phyloP scores from a whole-genome alignment of 2,113 vertebrate genomes.

The Plecotus auritus region DNA sequence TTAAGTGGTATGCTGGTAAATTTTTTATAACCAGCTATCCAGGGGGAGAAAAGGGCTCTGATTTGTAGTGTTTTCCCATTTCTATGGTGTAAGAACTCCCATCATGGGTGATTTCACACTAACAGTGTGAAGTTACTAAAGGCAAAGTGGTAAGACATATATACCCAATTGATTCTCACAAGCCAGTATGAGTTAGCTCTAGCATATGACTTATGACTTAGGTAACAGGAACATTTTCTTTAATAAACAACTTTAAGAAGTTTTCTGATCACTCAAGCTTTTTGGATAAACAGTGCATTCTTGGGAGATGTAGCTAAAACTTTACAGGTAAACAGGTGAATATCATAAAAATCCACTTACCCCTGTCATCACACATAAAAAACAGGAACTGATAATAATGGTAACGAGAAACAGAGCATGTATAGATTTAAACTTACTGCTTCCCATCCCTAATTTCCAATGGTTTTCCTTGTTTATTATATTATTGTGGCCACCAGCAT shows the following conservation, averaged over 20 bases:
- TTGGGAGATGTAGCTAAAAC: background rate
- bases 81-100: background rate
- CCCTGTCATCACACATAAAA: background rate
- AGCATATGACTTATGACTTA: background rate
- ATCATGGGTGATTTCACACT: background rate
- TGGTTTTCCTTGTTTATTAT: background rate
- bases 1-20: background rate
- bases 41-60: background rate
- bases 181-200: background rate
- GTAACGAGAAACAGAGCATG: background rate
- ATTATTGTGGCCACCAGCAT: background rate
- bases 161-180: background rate
- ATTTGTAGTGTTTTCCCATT: background rate
- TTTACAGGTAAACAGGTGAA: background rate
- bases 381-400: background rate
- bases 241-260: background rate
- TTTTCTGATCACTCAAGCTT: background rate
- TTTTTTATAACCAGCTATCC: background rate
- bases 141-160: background rate
- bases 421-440: background rate
- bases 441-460: background rate
- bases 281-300: background rate
- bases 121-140: background rate
- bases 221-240: background rate
- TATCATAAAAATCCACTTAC: background rate